Conservation (phyloP, 1,140 invertebrate genomes). For the Drosophila grimshawi region DNA sequence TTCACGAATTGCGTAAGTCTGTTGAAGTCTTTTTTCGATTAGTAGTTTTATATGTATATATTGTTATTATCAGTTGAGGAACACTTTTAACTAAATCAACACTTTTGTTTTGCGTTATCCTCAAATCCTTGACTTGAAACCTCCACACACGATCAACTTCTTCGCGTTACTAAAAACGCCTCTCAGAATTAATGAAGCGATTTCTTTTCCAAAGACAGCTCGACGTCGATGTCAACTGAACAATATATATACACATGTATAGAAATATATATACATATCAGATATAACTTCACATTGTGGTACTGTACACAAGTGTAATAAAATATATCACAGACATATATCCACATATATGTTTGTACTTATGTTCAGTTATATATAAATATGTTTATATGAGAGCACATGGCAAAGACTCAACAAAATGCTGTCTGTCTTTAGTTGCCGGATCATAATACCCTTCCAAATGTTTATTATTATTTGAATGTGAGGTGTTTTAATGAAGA, state of each 20-base stretch:
- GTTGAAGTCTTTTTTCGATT: neutral
- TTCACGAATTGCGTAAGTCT: constrained; percentile 56
- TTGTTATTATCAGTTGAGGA: neutral
- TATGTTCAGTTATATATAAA: neutral
- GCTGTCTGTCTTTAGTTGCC: neutral
- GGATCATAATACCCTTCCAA: neutral
- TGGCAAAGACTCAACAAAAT: constrained; percentile 19
- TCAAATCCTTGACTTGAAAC: constrained; percentile 1
- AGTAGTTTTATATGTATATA: too few relatives aligned
- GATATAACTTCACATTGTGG: constrained; percentile 37
- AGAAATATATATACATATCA: neutral
- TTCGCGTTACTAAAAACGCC: constrained; percentile 38
- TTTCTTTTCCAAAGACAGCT: constrained; percentile 7
- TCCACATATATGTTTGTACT: neutral
- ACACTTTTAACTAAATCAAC: neutral
- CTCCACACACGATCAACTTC: constrained; percentile 47
- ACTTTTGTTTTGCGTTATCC: neutral
- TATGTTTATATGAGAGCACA: constrained; percentile 2
- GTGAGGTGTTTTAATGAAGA: too few relatives aligned
- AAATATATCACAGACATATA: constrained; percentile 47
- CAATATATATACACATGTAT: neutral
- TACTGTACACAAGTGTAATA: constrained; percentile 62
- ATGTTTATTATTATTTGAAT: too few relatives aligned
- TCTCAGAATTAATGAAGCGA: constrained; percentile 5
- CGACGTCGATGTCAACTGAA: constrained; percentile 44